Conservation (phyloP, 2,888 invertebrate species). For the Ectemnius continuus region DNA sequence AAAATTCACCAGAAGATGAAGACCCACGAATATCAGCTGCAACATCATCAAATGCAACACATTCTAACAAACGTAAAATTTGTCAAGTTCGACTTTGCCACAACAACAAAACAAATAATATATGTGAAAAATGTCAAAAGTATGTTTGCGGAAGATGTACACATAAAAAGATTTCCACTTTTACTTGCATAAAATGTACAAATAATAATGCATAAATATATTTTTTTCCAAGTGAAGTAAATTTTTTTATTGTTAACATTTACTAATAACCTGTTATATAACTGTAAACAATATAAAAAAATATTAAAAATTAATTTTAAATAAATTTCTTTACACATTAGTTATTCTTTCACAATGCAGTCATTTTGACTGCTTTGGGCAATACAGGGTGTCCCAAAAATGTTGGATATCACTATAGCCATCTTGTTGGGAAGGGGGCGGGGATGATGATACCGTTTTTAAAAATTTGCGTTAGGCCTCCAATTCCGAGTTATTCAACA, state of each 20-base stretch:
- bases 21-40: constrained; percentile 38
- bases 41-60: constrained; percentile 22
- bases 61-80: constrained; percentile 38
- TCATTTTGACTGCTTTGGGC: too few relatives aligned
- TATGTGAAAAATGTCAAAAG: constrained; percentile 37
- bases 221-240: constrained; percentile 32
- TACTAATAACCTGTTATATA: constrained; percentile 41
- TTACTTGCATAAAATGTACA: constrained; percentile 41
- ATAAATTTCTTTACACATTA: constrained; percentile 30
- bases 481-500: too few relatives aligned
- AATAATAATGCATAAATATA: constrained; percentile 34
- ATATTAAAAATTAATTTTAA: constrained; percentile 38
- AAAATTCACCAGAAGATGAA: constrained; percentile 44
- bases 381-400: too few relatives aligned
- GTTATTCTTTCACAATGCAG: too few relatives aligned
- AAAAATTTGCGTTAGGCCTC: too few relatives aligned
- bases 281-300: constrained; percentile 40
- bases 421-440: too few relatives aligned
- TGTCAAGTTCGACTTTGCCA: constrained; percentile 40
- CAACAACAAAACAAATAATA: constrained; percentile 36
- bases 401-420: too few relatives aligned
- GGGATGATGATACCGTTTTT: too few relatives aligned
- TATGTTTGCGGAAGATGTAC: constrained; percentile 40
- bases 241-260: constrained; percentile 42
- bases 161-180: constrained; percentile 35